Evolutionary conservation across 2,797 vertebrate genomes (phyloP).

Genomic region (Salarias fasciatus): DNA sequence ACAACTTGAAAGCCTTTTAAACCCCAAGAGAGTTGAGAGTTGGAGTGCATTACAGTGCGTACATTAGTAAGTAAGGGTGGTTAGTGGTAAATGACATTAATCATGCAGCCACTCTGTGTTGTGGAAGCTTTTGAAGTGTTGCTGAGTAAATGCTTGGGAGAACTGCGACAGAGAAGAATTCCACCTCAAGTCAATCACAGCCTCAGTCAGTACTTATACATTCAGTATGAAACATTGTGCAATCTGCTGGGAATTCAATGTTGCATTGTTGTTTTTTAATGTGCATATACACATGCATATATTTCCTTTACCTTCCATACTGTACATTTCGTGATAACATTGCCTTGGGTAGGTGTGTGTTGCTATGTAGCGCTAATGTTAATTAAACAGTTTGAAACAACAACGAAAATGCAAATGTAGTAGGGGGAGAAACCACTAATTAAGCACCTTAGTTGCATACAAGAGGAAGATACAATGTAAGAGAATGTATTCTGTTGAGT

Average conservation of each 20-base stretch:
- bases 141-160: conserved; percentile 54
- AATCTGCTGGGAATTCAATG: not conserved
- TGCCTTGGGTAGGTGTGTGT: not conserved
- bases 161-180: conserved; percentile 34
- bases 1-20: conserved; percentile 70
- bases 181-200: conserved; percentile 32
- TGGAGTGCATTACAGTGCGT: conserved; percentile 64
- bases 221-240: not conserved
- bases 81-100: conserved; percentile 70
- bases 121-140: conserved; percentile 66
- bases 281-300: no score
- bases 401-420: not conserved
- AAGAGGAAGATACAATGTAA: not conserved
- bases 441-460: conserved; percentile 1
- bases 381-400: conserved; percentile 1
- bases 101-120: conserved; percentile 58
- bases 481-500: conserved; percentile 8
- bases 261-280: not conserved
- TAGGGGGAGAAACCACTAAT: not conserved
- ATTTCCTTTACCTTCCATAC: not conserved
- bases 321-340: not conserved
- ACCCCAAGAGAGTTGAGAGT: conserved; percentile 52
- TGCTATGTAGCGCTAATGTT: not conserved
- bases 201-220: not conserved
- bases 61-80: conserved; percentile 63